phyloP scores from a whole-genome alignment of 2,113 vertebrate species.

The Trogon surrucura region DNA sequence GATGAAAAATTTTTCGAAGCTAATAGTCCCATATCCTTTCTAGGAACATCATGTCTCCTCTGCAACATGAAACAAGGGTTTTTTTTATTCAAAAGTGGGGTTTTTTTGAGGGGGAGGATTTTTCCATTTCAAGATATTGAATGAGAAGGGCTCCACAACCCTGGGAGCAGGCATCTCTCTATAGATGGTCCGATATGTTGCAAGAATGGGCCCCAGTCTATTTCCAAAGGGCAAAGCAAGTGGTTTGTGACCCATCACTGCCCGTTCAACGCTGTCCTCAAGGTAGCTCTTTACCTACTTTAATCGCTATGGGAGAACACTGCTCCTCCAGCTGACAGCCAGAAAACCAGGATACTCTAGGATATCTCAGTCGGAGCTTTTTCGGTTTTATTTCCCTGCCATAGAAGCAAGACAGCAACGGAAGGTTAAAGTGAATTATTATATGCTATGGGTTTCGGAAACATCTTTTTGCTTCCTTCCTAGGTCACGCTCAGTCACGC shows the following conservation, averaged over 20 bases:
- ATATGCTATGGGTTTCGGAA: conserved; percentile 63
- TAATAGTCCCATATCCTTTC: background rate
- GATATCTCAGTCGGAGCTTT: background rate
- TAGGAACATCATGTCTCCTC: background rate
- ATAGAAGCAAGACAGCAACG: background rate
- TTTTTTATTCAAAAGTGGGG: background rate
- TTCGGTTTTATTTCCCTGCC: background rate
- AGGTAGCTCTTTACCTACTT: background rate
- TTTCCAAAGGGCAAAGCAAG: background rate
- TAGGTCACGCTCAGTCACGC: conserved; percentile 51
- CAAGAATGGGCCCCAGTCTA: rapidly evolving
- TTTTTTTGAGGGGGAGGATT: background rate
- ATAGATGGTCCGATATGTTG: rapidly evolving
- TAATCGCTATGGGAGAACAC: background rate
- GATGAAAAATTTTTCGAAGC: background rate
- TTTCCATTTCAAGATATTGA: background rate
- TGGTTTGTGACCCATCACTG: background rate
- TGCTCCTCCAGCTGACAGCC: background rate
- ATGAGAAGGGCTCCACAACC: background rate
- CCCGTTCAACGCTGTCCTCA: rapidly evolving
- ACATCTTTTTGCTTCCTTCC: conserved; percentile 68
- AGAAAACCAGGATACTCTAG: background rate
- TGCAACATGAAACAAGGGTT: rapidly evolving
- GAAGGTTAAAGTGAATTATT: conserved; percentile 71
- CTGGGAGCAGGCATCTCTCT: background rate